Conservation (phyloP, 2,888 invertebrate species). For the Sphaeridia pumilis region DNA sequence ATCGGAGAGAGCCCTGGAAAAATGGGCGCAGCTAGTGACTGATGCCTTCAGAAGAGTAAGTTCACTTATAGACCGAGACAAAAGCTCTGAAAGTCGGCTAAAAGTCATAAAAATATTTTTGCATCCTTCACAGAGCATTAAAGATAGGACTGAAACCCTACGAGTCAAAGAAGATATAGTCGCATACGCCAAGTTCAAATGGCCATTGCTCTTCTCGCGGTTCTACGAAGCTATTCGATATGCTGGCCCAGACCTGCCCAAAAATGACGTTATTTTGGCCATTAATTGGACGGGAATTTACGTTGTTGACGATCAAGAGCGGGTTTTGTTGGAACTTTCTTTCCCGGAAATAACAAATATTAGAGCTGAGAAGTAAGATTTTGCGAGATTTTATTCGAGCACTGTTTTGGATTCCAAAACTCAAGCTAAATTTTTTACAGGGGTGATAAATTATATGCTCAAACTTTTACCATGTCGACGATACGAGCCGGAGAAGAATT, state of each 20-base stretch:
- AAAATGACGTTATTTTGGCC: constrained; percentile 98
- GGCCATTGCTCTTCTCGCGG: constrained; percentile 83
- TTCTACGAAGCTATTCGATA: constrained; percentile 88
- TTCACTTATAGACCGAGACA: too few species aligned
- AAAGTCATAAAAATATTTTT: too few species aligned
- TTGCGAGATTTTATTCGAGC: too few species aligned
- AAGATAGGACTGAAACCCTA: constrained; percentile 71
- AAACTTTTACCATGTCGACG: constrained; percentile 90
- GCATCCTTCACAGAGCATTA: constrained; percentile 57
- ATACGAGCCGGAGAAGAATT: constrained; percentile 89
- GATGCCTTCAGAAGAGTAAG: constrained; percentile 74
- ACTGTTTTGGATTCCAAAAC: too few species aligned
- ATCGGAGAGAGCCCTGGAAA: constrained; percentile 77
- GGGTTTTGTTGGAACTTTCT: constrained; percentile 89
- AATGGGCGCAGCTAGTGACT: constrained; percentile 79
- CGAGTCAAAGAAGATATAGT: constrained; percentile 95
- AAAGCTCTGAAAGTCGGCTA: too few species aligned
- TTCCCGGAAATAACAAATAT: constrained; percentile 99
- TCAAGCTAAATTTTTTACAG: too few species aligned
- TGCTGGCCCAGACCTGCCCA: constrained; percentile 89
- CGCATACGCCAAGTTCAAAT: constrained; percentile 95
- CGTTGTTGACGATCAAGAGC: constrained; percentile 97
- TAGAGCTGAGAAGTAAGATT: constrained; percentile 65
- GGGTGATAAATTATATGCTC: constrained; percentile 91
- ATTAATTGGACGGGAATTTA: constrained; percentile 99